Evolutionary conservation across 2,113 vertebrate genomes (phyloP), one percentile per base, ranked within the genome.

Genomic region (Salvelinus sp.): DNA sequence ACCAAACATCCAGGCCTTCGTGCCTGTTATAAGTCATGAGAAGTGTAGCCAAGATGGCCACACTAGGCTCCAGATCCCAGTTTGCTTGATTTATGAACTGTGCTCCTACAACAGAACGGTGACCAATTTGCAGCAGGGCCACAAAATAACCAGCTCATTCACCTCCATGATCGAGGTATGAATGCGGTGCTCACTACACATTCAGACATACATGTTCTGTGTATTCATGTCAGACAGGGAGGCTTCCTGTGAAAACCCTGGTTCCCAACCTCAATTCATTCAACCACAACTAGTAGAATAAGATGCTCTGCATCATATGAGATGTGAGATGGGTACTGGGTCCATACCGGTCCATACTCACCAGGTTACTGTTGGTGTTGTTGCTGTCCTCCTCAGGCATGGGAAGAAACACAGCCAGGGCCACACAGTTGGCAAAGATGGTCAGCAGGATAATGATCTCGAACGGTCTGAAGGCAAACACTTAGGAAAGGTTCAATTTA

Each of bases 321-420:
- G 50, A 18, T 54, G 50, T 54, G 50, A 54, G 50, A 54, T 5
- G 50, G 50, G 50, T 54, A 18, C 50, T 18, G 16, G 38, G 9
- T 44, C 38, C 38, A 44, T 44, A 44, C 9, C 9, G 16, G 16
- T 54, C 50, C 48, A 7, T 33, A 82, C 94, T 92, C 89, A 98
- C 96, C 93, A 97, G 90, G 73, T 91, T 90, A 33, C 93, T 90
- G 87, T 98, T 98, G 83, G 95, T 92, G 0, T 93, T 76, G 69
- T 96, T 97, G 86, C 94, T 96, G 86, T 98, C 96, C 20, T 98
- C 96, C 63, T 97, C 95, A 0, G 97, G 95, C 95, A 97, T 96
- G 0, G 97, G 97, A 86, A 95, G 86, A 89, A 95, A 98, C 73
- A 98, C 90, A 0, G 97, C 97, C 86, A 98, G 90, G 0, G 96